phyloP scores from a whole-genome alignment of 30 jellyfish, hydroid and myxozoan genomes.

The Aurelia aurita region DNA sequence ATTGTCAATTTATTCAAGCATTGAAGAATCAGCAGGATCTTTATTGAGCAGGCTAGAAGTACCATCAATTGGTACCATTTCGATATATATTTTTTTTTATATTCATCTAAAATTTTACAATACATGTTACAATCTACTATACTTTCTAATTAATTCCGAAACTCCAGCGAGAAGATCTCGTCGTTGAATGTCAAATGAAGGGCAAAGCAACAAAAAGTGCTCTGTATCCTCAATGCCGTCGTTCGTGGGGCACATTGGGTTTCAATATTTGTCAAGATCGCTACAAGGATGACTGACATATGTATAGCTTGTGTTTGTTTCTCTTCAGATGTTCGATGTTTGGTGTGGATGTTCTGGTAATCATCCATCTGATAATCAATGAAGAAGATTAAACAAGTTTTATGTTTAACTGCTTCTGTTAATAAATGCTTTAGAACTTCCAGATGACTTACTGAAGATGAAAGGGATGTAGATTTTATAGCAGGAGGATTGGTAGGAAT shows the following conservation, averaged over 20 bases:
- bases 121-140: too few species aligned
- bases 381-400: neutral
- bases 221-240: too few species aligned
- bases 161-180: too few species aligned
- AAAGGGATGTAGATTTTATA: slow-evolving; percentile 13
- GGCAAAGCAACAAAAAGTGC: too few species aligned
- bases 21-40: neutral
- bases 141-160: too few species aligned
- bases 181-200: too few species aligned
- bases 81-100: too few species aligned
- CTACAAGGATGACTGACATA: neutral
- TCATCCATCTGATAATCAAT: too few species aligned
- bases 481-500: slow-evolving; percentile 28
- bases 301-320: slow-evolving; percentile 5
- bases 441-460: slow-evolving; percentile 8
- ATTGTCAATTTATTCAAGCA: neutral
- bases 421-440: slow-evolving; percentile 3
- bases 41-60: neutral
- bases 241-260: too few species aligned
- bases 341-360: slow-evolving; percentile 12
- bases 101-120: too few species aligned
- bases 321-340: slow-evolving; percentile 6
- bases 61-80: neutral
- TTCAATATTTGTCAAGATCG: neutral
- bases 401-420: slow-evolving; percentile 7